Conservation (phyloP, 64 coral and sea anemone species). For the Astreopora myriophthalma region DNA sequence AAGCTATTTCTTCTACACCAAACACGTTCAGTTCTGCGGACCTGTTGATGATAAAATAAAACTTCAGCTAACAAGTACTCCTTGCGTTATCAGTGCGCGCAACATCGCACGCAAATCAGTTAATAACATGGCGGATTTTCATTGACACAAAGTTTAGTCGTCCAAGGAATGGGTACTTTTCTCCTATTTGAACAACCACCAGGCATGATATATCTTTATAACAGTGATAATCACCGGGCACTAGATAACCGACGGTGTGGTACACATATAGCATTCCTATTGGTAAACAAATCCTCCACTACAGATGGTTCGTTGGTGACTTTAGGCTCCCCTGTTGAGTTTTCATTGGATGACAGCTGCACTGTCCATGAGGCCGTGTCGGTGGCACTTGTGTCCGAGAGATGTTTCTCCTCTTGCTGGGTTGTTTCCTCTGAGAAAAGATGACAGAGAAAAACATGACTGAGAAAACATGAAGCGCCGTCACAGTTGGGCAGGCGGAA, state of each 20-base stretch:
- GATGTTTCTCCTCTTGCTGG: neutral
- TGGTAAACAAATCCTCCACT: slow-evolving; percentile 65
- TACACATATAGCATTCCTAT: slow-evolving; percentile 52
- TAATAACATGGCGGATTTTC: too few species aligned
- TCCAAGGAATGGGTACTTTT: too few species aligned
- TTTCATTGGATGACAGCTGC: neutral
- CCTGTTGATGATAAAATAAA: neutral
- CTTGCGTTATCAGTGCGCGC: too few species aligned
- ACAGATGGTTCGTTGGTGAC: slow-evolving; percentile 50
- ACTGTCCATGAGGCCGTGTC: neutral
- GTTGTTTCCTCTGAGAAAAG: neutral
- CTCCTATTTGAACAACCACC: too few species aligned
- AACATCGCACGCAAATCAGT: too few species aligned
- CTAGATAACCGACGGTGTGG: slow-evolving; percentile 64
- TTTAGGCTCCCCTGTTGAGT: neutral
- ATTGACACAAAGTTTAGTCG: too few species aligned
- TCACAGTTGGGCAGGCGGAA: too few species aligned
- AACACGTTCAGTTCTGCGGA: slow-evolving; percentile 60
- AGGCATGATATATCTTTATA: neutral
- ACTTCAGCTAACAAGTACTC: too few species aligned
- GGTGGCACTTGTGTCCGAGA: neutral
- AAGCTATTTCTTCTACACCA: slow-evolving; percentile 60
- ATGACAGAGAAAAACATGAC: neutral
- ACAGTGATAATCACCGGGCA: slow-evolving; percentile 46
- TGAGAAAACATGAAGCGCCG: too few species aligned